Base-by-base conservation (phyloP, 1,140 invertebrate genomes). In the Drosophila parabipectinata region DNA sequence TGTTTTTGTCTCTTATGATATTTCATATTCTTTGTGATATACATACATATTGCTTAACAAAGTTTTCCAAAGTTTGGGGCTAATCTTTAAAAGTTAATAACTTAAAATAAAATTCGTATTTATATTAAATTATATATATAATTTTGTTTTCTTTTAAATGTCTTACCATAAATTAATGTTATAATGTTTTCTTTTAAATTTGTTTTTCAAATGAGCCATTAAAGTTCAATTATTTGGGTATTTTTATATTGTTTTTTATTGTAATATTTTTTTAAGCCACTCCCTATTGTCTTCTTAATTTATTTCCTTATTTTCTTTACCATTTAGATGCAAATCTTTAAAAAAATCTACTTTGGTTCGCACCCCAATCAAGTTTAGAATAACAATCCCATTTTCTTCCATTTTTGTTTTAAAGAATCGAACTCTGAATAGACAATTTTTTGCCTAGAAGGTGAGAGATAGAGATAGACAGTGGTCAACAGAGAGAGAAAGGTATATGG, bases 341-440 rank as follows among this genome's bases (percentile, higher is more conserved):
- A 34, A 18, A 63, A 34, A 18, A 63, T 64, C 39, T 15, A 24
- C 48, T 5, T 63, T 34, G 58, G 26, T 67, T 62, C 37, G 48
- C 63, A 67, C 47, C 30, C 12, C 12, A 28, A 32, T 61, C 34
- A 9, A 26, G 10, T 21, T 18, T 9, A 21, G 52, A 45, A 15
- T 39, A 51, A 41, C 47, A 52, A 51, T 37, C 24, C 32, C 45
- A 67, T 64, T 64, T 47, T 48, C 64, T 47, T 48, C 64, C 39
- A 52, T 14, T 66, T 68, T 15, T 24, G 21, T 9, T 47, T 26
- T 44, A n/a, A 10, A 34, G 12, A 69, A 56, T 62, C 76, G 57
- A 58, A 69, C 58, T 73, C 69, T 60, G 76, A 79, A 79, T 79
- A 59, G 45, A 32, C 53, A 78, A 78, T 72, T 61, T n/a, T n/a